Conservation (phyloP, 2,888 invertebrate species). For the Cheilosia scutellata region DNA sequence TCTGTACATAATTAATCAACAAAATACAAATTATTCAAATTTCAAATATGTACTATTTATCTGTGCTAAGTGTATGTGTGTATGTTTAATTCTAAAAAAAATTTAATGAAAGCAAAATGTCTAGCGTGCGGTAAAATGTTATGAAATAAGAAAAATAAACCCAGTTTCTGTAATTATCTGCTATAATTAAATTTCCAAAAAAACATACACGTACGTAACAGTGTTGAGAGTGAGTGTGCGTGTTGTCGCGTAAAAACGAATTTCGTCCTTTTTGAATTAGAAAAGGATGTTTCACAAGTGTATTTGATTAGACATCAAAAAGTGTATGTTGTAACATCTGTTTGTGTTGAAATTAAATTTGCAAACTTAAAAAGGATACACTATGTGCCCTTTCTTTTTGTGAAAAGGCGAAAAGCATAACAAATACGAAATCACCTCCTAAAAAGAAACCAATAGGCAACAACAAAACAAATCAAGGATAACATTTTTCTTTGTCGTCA, state of each 20-base stretch:
- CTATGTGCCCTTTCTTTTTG: slow-evolving; percentile 7
- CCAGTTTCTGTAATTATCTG: slow-evolving; percentile 35
- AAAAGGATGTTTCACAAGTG: slow-evolving; percentile 44
- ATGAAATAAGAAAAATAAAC: slow-evolving; percentile 37
- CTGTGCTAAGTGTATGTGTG: not conserved
- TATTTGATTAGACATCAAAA: slow-evolving; percentile 32
- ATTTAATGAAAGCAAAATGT: slow-evolving; percentile 2
- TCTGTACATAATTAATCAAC: slow-evolving; percentile 52
- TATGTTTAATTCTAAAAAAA: not conserved
- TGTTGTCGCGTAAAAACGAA: slow-evolving; percentile 48
- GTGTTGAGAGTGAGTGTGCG: slow-evolving; percentile 36
- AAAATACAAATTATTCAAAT: slow-evolving; percentile 17
- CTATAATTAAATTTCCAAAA: slow-evolving; percentile 35
- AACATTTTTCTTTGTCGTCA: slow-evolving; percentile 64
- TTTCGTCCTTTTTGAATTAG: slow-evolving; percentile 35
- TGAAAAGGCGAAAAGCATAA: slow-evolving; percentile 51
- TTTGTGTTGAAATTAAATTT: slow-evolving; percentile 60
- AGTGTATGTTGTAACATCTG: slow-evolving; percentile 67
- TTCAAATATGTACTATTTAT: slow-evolving; percentile 9
- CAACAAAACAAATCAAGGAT: slow-evolving; percentile 72
- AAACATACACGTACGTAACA: slow-evolving; percentile 29
- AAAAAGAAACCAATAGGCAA: slow-evolving; percentile 33
- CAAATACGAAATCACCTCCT: slow-evolving; percentile 36
- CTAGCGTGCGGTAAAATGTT: slow-evolving; percentile 39
- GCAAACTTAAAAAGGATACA: slow-evolving; percentile 47